Base-by-base conservation (phyloP, 2,888 invertebrate genomes). In the Geophilus truncorum region DNA sequence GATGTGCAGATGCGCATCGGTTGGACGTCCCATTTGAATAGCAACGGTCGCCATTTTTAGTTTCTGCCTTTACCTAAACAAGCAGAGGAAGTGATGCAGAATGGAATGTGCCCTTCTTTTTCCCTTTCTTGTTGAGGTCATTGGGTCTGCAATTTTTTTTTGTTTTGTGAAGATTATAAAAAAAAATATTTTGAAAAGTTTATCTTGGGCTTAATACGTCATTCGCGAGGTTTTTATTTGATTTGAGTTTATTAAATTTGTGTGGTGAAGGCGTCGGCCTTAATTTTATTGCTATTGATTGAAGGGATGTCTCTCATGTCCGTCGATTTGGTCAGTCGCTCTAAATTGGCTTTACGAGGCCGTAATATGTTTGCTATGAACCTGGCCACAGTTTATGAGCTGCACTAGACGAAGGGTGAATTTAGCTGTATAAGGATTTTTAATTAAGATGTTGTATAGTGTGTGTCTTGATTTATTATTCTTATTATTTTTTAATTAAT, bases 331-430 rank as follows among this genome's bases (percentile, higher is more conserved):
- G 75, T 75, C 75, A 30, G 75, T 30, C 30, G 75, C 79, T 18
- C 10, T 18, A 79, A 79, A 79, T 79, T 79, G 79, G 79, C 79
- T 79, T 79, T 79, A 79, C 45, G 79, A 79, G 79, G 30, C 45
- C 23, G 79, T 79, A 51, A 40, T 45, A 51, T 45, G 79, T 79
- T 79, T 40, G 79, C 79, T 51, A 51, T 79, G 79, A 79, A 51
- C 79, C 79, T 45, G 51, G 79, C 79, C 45, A 21, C 45, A 77
- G 32, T 79, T 79, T 79, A 79, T 79, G 79, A 79, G 79, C 79
- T 25, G 45, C 79, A 79, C 30, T 77, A 77, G 75, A 28, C 25
- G 45, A 45, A 9, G 45, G 45, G 45, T 6, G 45, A 45, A 45
- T 45, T 18, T 2, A 45, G 75, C 12, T 75, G 15, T 75, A 30